phyloP scores from a whole-genome alignment of 2,888 invertebrate species.

The Synergus japonicus region DNA sequence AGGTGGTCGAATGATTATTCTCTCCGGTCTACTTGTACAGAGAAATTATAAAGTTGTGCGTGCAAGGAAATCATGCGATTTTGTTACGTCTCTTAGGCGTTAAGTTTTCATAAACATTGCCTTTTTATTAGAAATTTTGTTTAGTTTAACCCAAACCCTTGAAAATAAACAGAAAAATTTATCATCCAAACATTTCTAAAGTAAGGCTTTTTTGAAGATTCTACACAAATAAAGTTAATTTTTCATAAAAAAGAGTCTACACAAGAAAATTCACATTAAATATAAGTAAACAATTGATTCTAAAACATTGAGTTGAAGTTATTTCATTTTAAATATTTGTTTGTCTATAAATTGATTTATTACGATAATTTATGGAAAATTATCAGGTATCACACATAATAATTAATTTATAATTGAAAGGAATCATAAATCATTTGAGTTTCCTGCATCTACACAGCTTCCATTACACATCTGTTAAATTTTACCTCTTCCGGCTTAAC shows the following conservation, averaged over 20 bases:
- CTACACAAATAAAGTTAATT: no score
- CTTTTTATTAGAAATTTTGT: neutral
- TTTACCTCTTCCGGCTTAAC: neutral
- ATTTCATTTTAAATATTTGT: no score
- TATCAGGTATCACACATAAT: neutral
- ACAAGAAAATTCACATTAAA: no score
- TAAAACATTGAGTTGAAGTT: no score
- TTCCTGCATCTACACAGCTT: neutral
- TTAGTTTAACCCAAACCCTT: neutral
- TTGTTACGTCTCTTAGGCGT: slow-evolving; percentile 1
- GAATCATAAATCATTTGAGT: neutral
- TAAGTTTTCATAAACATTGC: slow-evolving; percentile 2
- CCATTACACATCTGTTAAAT: neutral
- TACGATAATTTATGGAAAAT: no score
- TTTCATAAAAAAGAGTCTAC: no score
- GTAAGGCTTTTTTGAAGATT: no score
- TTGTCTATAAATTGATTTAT: no score
- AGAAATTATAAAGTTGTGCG: slow-evolving; percentile 10
- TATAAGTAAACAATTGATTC: no score
- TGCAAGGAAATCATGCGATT: slow-evolving; percentile 16
- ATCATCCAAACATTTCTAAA: no score
- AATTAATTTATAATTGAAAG: neutral
- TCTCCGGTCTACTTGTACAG: slow-evolving; percentile 18
- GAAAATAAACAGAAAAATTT: neutral
- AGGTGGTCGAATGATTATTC: neutral